phyloP scores from a whole-genome alignment of 2,888 invertebrate species.

The Andrena bicolor region DNA sequence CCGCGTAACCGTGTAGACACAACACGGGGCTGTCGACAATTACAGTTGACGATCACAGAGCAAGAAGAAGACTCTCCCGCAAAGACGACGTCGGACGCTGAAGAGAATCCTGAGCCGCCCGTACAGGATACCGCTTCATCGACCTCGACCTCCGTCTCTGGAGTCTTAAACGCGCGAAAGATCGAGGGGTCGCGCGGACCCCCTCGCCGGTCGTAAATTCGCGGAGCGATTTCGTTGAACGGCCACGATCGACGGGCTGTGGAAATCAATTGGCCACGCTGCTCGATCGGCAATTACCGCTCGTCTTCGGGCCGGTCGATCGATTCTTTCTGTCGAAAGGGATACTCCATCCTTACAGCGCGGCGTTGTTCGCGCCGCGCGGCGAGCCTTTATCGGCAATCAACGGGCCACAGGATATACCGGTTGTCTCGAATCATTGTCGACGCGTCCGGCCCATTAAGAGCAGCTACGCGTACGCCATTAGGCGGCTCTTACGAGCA shows the following conservation, averaged over 20 bases:
- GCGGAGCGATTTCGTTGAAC: neutral
- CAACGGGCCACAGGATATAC: slow-evolving; percentile 16
- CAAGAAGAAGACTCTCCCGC: too few relatives aligned
- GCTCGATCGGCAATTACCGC: slow-evolving; percentile 19
- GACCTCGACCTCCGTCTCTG: neutral
- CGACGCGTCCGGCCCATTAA: slow-evolving; percentile 35
- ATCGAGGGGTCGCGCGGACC: neutral
- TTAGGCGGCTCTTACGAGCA: slow-evolving; percentile 35
- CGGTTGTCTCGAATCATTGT: slow-evolving; percentile 36
- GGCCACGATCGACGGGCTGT: slow-evolving; percentile 4
- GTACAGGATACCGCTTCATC: neutral
- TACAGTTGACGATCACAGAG: neutral
- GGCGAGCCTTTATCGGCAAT: slow-evolving; percentile 41
- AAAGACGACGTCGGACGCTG: neutral
- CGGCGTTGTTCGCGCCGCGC: neutral
- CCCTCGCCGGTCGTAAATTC: neutral
- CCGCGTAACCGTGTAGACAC: neutral
- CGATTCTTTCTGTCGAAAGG: slow-evolving; percentile 13
- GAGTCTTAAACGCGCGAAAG: neutral
- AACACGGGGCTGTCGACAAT: slow-evolving; percentile 6
- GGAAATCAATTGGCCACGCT: slow-evolving; percentile 10
- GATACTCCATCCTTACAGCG: slow-evolving; percentile 12
- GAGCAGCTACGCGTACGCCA: slow-evolving; percentile 31
- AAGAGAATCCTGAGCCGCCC: neutral
- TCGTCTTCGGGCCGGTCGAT: neutral